Evolutionary conservation across 2,113 vertebrate genomes (phyloP).

Genomic region (Notothenia coriiceps): DNA sequence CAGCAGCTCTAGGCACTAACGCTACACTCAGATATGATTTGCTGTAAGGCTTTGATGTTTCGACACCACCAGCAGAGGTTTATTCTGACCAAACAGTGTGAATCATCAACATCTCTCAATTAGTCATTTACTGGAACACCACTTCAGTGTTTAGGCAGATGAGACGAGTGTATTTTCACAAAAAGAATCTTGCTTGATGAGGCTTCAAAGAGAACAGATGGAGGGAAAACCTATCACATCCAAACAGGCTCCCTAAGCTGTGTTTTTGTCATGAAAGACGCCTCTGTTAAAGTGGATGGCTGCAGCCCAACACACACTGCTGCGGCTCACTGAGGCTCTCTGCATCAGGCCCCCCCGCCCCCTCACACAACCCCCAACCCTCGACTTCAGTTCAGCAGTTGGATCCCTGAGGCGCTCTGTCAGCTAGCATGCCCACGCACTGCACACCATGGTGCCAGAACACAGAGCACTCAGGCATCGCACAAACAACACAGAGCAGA

Average conservation of each 20-base stretch:
- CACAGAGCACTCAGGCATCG: slow-evolving; percentile 60
- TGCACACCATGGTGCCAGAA: slow-evolving; percentile 70
- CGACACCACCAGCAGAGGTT: slow-evolving; percentile 40
- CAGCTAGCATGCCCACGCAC: slow-evolving; percentile 74
- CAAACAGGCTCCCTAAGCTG: slow-evolving; percentile 49
- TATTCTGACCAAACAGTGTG: slow-evolving; percentile 50
- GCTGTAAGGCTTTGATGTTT: slow-evolving; percentile 39
- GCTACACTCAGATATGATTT: slow-evolving; percentile 33
- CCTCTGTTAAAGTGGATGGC: slow-evolving; percentile 58
- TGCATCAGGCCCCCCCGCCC: slow-evolving; percentile 25
- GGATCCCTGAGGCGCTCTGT: slow-evolving; percentile 70
- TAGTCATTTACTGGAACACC: slow-evolving; percentile 50
- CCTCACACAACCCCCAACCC: slow-evolving; percentile 50
- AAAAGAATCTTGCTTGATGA: slow-evolving; percentile 28
- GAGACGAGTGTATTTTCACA: slow-evolving; percentile 32
- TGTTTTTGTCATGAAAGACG: slow-evolving; percentile 65
- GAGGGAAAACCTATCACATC: slow-evolving; percentile 62
- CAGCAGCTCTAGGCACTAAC: slow-evolving; percentile 20
- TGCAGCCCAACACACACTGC: slow-evolving; percentile 53
- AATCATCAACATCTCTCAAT: slow-evolving; percentile 50
- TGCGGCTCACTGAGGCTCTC: slow-evolving; percentile 48
- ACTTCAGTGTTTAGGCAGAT: slow-evolving; percentile 31
- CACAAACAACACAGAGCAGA: slow-evolving; percentile 62
- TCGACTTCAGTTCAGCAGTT: slow-evolving; percentile 64
- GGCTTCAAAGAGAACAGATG: slow-evolving; percentile 66